Percentiles rank a stretch among this genome's conserved stretches.
Conservation (phyloP, 1,140 invertebrate species). For the Ooceraea biroi region DNA sequence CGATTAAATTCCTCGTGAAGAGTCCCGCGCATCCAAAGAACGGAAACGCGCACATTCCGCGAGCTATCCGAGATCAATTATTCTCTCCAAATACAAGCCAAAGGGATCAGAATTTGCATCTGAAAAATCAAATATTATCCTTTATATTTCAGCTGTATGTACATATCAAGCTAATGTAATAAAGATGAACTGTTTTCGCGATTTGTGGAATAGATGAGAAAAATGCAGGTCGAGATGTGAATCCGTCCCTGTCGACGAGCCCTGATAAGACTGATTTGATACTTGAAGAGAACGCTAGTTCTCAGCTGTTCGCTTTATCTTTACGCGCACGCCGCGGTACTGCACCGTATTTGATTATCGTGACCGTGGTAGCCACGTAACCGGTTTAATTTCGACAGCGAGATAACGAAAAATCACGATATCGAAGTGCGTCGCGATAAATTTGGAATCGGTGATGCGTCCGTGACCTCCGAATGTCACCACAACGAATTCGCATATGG, state of each 20-base stretch:
- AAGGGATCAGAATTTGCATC: background rate
- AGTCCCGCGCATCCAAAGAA: background rate
- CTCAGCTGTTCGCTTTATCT: constrained; percentile 4
- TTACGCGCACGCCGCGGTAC: background rate
- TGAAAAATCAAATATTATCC: background rate
- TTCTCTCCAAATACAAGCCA: background rate
- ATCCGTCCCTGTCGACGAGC: background rate
- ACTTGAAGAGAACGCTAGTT: background rate
- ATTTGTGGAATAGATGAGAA: background rate
- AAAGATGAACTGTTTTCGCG: background rate
- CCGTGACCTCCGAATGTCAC: constrained; percentile 1
- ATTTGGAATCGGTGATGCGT: constrained; percentile 22
- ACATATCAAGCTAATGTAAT: background rate
- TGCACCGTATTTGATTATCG: background rate
- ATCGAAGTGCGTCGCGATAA: background rate
- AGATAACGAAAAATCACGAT: background rate
- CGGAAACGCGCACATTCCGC: background rate
- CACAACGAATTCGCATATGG: background rate
- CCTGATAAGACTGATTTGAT: background rate
- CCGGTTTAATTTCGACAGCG: background rate
- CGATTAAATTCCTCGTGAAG: no score
- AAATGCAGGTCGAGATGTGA: background rate
- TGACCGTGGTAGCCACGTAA: background rate
- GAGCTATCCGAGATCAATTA: background rate
- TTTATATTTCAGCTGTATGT: no score